Percentiles rank a stretch among this genome's conserved stretches.
phyloP scores from a whole-genome alignment of 1,140 invertebrate species.

The Augochlora pura region DNA sequence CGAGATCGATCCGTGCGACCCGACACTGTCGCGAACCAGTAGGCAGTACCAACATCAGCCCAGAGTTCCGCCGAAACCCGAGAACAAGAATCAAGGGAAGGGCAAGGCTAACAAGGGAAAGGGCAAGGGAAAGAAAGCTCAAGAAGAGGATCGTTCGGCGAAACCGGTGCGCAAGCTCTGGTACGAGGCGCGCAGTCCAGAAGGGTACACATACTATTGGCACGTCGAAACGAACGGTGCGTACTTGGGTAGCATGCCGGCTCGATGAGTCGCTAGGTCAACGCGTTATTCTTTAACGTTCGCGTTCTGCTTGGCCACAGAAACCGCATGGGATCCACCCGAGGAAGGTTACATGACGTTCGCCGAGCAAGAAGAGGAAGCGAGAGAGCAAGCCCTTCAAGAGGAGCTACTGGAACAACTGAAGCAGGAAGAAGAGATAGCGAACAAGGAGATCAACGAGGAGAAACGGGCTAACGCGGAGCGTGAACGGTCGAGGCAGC shows the following conservation, averaged over 20 bases:
- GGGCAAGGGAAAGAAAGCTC: slow-evolving; percentile 75
- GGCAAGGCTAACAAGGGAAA: slow-evolving; percentile 68
- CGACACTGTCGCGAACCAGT: slow-evolving; percentile 35
- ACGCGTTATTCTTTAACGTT: background rate
- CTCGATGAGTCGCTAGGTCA: too few relatives aligned
- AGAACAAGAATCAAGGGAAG: slow-evolving; percentile 75
- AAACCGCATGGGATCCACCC: slow-evolving; percentile 85
- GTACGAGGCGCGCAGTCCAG: slow-evolving; percentile 86
- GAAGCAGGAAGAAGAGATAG: slow-evolving; percentile 79
- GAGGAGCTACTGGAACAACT: slow-evolving; percentile 80
- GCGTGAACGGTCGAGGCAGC: slow-evolving; percentile 75
- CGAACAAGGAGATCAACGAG: slow-evolving; percentile 68
- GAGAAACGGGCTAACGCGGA: slow-evolving; percentile 79
- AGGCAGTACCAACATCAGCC: slow-evolving; percentile 20
- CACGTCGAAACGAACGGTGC: slow-evolving; percentile 89
- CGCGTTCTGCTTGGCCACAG: slow-evolving; percentile 64
- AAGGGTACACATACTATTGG: slow-evolving; percentile 90
- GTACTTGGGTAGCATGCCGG: background rate
- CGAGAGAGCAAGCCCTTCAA: slow-evolving; percentile 72
- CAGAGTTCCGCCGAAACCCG: slow-evolving; percentile 61
- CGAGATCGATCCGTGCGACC: slow-evolving; percentile 72
- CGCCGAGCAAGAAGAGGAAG: slow-evolving; percentile 82
- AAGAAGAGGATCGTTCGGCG: slow-evolving; percentile 69
- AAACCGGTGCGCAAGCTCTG: slow-evolving; percentile 79
- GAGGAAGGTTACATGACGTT: slow-evolving; percentile 84